Evolutionary conservation across 2,113 vertebrate genomes (phyloP).

Genomic region (Ciconia stormi): DNA sequence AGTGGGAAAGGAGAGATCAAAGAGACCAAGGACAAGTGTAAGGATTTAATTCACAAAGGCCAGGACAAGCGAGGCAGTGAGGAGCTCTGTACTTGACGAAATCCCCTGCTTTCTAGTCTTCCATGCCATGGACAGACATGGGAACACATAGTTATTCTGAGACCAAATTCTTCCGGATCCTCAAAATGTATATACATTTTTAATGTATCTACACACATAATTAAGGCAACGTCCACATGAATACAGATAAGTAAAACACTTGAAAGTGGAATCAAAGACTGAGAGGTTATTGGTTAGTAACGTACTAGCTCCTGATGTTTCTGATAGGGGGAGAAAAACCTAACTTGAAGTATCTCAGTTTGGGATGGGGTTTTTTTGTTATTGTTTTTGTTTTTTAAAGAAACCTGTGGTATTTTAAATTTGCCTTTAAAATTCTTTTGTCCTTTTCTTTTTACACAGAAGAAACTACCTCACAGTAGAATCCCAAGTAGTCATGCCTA

Average conservation of each 20-base stretch:
- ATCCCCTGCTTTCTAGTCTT: background rate
- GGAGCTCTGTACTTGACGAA: background rate
- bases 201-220: background rate
- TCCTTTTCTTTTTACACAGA: background rate
- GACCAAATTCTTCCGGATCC: background rate
- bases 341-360: background rate
- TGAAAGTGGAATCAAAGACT: background rate
- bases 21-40: rapidly evolving
- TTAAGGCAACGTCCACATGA: background rate
- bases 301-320: background rate
- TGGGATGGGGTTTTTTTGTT: background rate
- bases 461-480: background rate
- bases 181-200: background rate
- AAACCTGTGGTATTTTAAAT: background rate
- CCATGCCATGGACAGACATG: background rate
- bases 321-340: background rate
- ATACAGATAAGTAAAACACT: background rate
- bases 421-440: background rate
- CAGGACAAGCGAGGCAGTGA: background rate
- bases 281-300: background rate
- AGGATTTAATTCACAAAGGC: background rate
- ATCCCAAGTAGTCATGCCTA: background rate
- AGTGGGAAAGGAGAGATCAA: background rate
- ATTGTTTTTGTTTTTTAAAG: background rate
- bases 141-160: background rate